Percentiles rank a stretch among this genome's conserved stretches.
Evolutionary conservation across 2,888 invertebrate species (phyloP).

Genomic region (Allacma fusca): DNA sequence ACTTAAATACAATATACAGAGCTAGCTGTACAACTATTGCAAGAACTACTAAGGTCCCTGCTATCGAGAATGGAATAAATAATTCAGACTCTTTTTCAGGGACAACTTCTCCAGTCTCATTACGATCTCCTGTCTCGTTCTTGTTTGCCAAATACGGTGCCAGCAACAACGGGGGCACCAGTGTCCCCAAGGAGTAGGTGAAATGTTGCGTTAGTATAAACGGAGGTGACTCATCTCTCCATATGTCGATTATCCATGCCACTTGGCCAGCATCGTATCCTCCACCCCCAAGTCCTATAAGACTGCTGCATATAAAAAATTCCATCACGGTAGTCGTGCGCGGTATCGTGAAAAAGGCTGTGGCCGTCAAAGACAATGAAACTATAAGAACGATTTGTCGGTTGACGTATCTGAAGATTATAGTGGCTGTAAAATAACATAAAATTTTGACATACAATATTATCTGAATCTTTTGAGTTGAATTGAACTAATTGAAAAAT

Average conservation of each 20-base stretch:
- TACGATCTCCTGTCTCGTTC: neutral
- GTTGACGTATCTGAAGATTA: neutral
- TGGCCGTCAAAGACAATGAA: neutral
- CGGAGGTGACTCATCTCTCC: slow-evolving; percentile 45
- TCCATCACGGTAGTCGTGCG: neutral
- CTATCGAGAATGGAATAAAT: slow-evolving; percentile 47
- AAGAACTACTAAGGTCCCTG: slow-evolving; percentile 32
- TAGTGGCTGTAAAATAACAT: neutral
- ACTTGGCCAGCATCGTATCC: slow-evolving; percentile 52
- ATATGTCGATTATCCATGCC: slow-evolving; percentile 54
- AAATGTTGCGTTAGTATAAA: slow-evolving; percentile 53
- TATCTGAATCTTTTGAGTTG: neutral
- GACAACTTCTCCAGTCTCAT: neutral
- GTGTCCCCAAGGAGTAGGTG: slow-evolving; percentile 46
- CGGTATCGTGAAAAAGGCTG: neutral
- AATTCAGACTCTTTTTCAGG: neutral
- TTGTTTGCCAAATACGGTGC: slow-evolving; percentile 42
- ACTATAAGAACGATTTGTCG: neutral
- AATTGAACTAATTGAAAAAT: slow-evolving; percentile 3
- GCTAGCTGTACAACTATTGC: slow-evolving; percentile 36
- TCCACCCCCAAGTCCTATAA: slow-evolving; percentile 47
- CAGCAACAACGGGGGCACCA: slow-evolving; percentile 42
- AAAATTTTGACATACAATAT: neutral
- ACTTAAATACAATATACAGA: slow-evolving; percentile 42
- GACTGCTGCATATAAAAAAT: slow-evolving; percentile 42